Evolutionary conservation across 2,888 invertebrate genomes (phyloP).

Genomic region (Andrena fulva): DNA sequence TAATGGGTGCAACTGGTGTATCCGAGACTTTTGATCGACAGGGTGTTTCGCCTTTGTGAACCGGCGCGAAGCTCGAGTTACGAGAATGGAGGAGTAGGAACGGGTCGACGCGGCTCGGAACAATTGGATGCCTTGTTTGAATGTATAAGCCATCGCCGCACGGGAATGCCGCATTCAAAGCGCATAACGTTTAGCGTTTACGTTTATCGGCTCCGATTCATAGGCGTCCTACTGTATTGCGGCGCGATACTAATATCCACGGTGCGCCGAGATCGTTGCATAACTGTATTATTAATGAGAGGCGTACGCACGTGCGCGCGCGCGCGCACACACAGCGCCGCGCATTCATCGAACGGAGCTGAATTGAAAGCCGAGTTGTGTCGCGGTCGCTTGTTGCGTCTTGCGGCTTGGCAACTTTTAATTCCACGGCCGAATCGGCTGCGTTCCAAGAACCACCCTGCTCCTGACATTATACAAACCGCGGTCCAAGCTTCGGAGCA

Average conservation of each 20-base stretch:
- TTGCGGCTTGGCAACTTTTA: constrained; percentile 48
- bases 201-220: constrained; percentile 58
- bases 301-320: constrained; percentile 42
- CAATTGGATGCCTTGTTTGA: constrained; percentile 38
- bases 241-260: constrained; percentile 58
- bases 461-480: not conserved
- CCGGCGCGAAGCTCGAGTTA: not conserved
- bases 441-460: constrained; percentile 2
- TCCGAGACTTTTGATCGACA: not conserved
- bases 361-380: constrained; percentile 55
- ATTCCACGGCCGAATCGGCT: constrained; percentile 17
- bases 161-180: constrained; percentile 9
- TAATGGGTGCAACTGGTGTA: no score
- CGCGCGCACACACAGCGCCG: constrained; percentile 27
- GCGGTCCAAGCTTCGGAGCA: not conserved
- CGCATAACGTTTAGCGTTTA: constrained; percentile 47
- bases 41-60: not conserved
- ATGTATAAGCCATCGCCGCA: constrained; percentile 12
- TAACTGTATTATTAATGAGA: constrained; percentile 69
- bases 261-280: constrained; percentile 59
- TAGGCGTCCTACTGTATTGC: constrained; percentile 38
- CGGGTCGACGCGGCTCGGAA: not conserved
- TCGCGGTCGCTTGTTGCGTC: constrained; percentile 68
- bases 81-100: not conserved
- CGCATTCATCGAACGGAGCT: constrained; percentile 54